Evolutionary conservation across 2,888 invertebrate genomes (phyloP).

Genomic region (Tachystola acroxantha): DNA sequence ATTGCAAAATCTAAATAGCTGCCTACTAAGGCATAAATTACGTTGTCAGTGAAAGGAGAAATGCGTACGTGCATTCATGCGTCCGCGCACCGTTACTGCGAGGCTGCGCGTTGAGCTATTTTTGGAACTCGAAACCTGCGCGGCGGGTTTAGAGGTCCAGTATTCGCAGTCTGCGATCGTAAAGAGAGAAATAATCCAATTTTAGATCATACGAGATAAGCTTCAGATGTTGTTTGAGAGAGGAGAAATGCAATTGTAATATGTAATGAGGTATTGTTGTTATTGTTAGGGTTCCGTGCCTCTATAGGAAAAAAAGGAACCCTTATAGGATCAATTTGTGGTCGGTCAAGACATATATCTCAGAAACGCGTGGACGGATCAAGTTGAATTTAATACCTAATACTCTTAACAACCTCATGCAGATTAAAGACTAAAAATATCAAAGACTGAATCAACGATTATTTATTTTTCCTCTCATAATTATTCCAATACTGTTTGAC

Average conservation of each 20-base stretch:
- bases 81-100: constrained; percentile 46
- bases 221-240: neutral
- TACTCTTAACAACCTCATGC: too few species aligned
- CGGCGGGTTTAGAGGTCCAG: constrained; percentile 24
- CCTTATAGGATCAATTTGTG: too few species aligned
- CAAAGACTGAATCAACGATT: too few species aligned
- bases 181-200: neutral
- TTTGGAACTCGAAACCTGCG: constrained; percentile 56
- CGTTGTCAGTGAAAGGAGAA: constrained; percentile 58
- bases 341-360: too few species aligned
- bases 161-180: neutral
- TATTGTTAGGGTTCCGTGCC: too few species aligned
- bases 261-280: too few species aligned
- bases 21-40: constrained; percentile 41
- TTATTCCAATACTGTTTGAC: too few species aligned
- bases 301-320: too few species aligned
- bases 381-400: too few species aligned
- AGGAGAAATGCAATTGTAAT: neutral
- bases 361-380: too few species aligned
- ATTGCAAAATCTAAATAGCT: constrained; percentile 1
- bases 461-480: neutral
- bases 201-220: too few species aligned
- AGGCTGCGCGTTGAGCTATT: constrained; percentile 51
- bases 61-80: constrained; percentile 47
- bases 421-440: too few species aligned